phyloP scores from a whole-genome alignment of 1,140 invertebrate genomes.

The Babylonia areolata region DNA sequence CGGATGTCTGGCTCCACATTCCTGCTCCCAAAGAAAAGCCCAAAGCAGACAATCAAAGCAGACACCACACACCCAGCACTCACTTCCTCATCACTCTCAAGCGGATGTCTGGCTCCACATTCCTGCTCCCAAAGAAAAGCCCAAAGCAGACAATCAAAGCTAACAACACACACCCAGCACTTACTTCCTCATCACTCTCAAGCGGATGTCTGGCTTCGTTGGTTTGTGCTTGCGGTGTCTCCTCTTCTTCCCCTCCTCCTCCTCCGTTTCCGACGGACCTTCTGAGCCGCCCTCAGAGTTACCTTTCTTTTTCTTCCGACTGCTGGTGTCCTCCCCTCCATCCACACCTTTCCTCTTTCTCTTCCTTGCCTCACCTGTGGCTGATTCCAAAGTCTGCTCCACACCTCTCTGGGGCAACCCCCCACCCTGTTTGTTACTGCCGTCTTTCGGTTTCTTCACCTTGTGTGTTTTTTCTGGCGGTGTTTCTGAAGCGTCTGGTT shows the following conservation, averaged over 20 bases:
- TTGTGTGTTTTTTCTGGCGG: neutral
- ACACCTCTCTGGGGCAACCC: neutral
- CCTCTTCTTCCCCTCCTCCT: constrained; percentile 21
- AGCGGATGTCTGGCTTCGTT: neutral
- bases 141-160: too few relatives aligned
- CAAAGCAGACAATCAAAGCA: too few relatives aligned
- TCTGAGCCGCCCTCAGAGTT: constrained; percentile 18
- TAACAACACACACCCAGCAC: too few relatives aligned
- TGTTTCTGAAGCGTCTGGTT: constrained; percentile 40
- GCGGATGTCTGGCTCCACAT: neutral
- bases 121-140: too few relatives aligned
- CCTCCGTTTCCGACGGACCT: constrained; percentile 25
- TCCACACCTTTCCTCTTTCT: constrained; percentile 46
- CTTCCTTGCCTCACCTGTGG: constrained; percentile 1
- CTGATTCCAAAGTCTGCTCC: neutral
- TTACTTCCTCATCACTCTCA: constrained; percentile 39
- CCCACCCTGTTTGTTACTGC: too few relatives aligned
- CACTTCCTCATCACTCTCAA: constrained; percentile 37
- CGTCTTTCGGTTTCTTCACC: constrained; percentile 19
- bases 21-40: too few relatives aligned
- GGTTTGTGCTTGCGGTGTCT: constrained; percentile 41
- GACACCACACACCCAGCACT: too few relatives aligned
- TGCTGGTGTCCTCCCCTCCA: constrained; percentile 8
- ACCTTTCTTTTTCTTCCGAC: constrained; percentile 41
- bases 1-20: too few relatives aligned